Percentiles rank a stretch among this genome's conserved stretches.
These are phyloP conservation scores for Leptinotarsa rubiginosa DNA, from an alignment of 2,888 invertebrate genomes.

Conservation along the genomic window DNA sequence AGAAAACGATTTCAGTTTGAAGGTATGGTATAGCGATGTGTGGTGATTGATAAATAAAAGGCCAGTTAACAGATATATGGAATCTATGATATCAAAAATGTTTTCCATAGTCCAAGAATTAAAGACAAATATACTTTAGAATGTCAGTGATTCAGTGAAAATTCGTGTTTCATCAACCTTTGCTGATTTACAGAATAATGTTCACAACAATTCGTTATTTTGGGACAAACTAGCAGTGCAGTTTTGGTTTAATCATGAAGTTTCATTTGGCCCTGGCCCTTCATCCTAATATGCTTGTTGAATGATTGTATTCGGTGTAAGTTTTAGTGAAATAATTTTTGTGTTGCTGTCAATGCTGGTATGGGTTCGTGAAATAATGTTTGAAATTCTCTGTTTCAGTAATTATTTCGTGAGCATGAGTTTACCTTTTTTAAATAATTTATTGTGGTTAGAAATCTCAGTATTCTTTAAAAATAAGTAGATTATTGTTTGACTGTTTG, in stretches of 20 bases:
- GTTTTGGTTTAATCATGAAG: too few species aligned
- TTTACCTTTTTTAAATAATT: constrained; percentile 32
- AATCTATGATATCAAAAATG: neutral
- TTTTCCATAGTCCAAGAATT: neutral
- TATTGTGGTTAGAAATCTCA: constrained; percentile 43
- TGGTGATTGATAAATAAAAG: neutral
- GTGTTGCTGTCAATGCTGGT: neutral
- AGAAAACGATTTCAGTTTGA: neutral
- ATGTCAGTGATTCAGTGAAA: neutral
- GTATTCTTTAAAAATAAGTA: constrained; percentile 41
- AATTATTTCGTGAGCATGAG: constrained; percentile 25
- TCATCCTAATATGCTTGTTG: too few species aligned
- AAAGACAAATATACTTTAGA: neutral
- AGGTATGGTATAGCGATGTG: neutral
- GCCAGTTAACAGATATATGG: neutral
- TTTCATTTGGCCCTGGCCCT: too few species aligned
- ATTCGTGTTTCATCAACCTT: too few species aligned
- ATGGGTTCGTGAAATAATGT: constrained; percentile 1
- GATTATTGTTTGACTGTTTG: constrained; percentile 37
- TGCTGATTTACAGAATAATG: neutral
- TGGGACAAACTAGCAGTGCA: too few species aligned
- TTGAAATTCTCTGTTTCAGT: neutral
- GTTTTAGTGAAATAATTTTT: neutral
- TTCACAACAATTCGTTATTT: neutral
- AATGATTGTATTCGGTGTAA: neutral